Percentiles rank a stretch among this genome's conserved stretches.
Evolutionary conservation across 2,113 vertebrate genomes (phyloP).

Genomic region (Megaleporinus macrocephalus): DNA sequence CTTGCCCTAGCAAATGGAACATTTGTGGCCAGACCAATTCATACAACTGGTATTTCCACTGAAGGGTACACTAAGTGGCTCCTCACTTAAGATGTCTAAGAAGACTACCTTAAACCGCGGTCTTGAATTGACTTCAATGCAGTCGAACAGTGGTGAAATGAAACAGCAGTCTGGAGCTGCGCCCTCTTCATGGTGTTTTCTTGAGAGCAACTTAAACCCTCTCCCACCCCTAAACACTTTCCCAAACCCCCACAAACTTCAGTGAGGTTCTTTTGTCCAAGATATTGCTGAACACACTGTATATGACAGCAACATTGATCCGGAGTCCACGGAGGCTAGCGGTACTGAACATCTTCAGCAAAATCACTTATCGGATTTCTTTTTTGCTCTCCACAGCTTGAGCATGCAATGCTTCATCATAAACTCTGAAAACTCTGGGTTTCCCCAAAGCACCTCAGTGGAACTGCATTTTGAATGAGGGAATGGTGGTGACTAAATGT

Average conservation of each 20-base stretch:
- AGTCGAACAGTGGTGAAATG: background rate
- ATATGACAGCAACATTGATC: slow-evolving; percentile 66
- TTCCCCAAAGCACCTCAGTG: background rate
- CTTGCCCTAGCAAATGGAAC: too few relatives aligned
- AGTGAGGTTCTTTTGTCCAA: slow-evolving; percentile 42
- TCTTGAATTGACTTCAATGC: slow-evolving; percentile 49
- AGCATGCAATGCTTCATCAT: background rate
- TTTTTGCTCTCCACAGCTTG: slow-evolving; percentile 16
- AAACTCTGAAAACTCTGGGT: slow-evolving; percentile 3
- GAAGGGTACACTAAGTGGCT: background rate
- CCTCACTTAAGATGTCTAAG: background rate
- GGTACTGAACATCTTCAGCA: slow-evolving; percentile 42
- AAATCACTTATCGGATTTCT: slow-evolving; percentile 56
- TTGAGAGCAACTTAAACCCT: slow-evolving; percentile 42
- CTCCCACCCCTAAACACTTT: slow-evolving; percentile 10
- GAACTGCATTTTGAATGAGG: slow-evolving; percentile 8
- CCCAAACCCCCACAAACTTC: slow-evolving; percentile 27
- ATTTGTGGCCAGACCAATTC: background rate
- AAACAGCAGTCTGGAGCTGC: background rate
- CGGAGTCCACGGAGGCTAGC: slow-evolving; percentile 55
- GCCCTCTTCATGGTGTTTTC: slow-evolving; percentile 44
- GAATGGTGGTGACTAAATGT: slow-evolving; percentile 29
- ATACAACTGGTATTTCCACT: background rate
- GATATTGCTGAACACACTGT: slow-evolving; percentile 69
- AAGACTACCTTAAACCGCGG: background rate